phyloP scores from a whole-genome alignment of 2,113 vertebrate genomes.

The Muntiacus muntjak region DNA sequence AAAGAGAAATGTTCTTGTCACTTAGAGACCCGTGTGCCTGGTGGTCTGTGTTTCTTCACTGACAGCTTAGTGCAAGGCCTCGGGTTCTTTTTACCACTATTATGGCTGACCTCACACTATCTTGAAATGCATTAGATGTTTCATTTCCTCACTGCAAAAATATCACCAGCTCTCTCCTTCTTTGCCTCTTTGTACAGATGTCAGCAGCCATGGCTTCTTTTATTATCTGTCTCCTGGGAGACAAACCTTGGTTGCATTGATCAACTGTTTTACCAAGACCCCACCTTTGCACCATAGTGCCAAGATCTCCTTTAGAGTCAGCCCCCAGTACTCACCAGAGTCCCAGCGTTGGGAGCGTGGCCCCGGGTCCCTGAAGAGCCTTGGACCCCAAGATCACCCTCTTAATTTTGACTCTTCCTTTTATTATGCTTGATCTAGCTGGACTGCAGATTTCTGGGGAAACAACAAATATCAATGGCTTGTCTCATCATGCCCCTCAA shows the following conservation, averaged over 20 bases:
- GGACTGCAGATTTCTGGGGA: neutral
- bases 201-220: neutral
- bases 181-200: fast-evolving
- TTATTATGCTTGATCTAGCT: neutral
- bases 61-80: neutral
- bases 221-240: neutral
- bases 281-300: neutral
- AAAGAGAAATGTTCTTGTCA: neutral
- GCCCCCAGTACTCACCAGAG: fast-evolving
- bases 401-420: neutral
- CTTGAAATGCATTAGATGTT: neutral
- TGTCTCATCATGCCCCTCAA: neutral
- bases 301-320: neutral
- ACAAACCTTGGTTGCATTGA: neutral
- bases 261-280: neutral
- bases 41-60: neutral
- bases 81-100: neutral
- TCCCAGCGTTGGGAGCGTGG: too few species aligned
- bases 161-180: neutral
- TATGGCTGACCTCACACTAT: neutral
- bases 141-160: neutral
- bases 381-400: neutral
- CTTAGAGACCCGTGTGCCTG: neutral
- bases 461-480: neutral
- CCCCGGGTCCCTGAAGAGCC: neutral